Evolutionary conservation across 2,113 vertebrate species (phyloP), one percentile per base, ranked within the genome.

Genomic region (Dendrocopos noguchii): DNA sequence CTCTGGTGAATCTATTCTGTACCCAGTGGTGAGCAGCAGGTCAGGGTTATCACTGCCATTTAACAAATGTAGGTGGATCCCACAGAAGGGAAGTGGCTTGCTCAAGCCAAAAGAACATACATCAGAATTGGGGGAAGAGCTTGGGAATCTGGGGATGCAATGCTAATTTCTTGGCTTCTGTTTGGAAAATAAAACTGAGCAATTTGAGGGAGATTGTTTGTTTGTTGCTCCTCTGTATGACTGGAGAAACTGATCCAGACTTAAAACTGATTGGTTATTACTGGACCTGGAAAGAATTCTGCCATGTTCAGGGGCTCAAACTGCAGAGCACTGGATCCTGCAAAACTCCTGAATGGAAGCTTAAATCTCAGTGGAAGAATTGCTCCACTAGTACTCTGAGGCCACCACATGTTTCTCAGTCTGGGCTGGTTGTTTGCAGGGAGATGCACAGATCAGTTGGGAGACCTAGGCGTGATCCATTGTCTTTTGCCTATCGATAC

Each of bases 31-130:
- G 25, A 84, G 78, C 67, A 29, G 55, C 50, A 52, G 66, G 44
- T 50, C 17, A 6, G 0, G 39, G 15, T 36, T 16, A 10, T 5
- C 1, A 0, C 42, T 15, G 65, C 55, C 31, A 1, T 53, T 29
- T 25, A 7, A 14, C 22, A 39, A 10, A 7, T 2, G 9, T 1
- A 4, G 67, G 18, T 57, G 64, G 31, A 22, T 52, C 44, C 64
- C 76, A 7, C 18, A 2, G 12, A 63, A 39, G 12, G 31, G 19
- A 68, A 6, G 4, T 1, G 19, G 28, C n/a, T 84, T 8, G n/a
- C 4, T 18, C 13, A 0, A 28, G 13, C n/a, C 24, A 14, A 29
- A 34, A 60, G 67, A 28, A 15, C 6, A 53, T 50, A 29, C 6
- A 0, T 7, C 19, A 33, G 50, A 70, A n/a, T 1, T 4, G 36